Evolutionary conservation across 2,888 invertebrate species (phyloP), one percentile per base, ranked within the genome.

Genomic region (Eupelmus urozonus): DNA sequence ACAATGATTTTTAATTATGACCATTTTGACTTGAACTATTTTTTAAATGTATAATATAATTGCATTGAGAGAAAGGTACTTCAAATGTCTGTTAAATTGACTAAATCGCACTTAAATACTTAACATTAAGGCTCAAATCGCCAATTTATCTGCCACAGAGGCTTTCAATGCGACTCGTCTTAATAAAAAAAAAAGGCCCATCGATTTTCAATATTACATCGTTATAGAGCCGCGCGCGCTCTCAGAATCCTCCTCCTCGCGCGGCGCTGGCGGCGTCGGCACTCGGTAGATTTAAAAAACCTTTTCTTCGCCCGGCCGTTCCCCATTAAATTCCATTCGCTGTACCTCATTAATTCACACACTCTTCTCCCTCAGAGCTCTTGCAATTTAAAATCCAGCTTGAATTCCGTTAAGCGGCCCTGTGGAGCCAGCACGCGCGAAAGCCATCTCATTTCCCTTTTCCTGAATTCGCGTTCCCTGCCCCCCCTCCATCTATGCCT

Each of bases 121-220:
- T 45, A 45, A 45, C 16, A 13, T 45, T 16, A 7, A 45, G 2
- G 2, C 9, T 45, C 45, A 34, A 34, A 69, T 69, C 57, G n/a
- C 53, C 55, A 69, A 69, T 42, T 69, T 16, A 57, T 42, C 55
- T 25, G 0, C 55, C 42, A n/a, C n/a, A 18, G 25, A 55, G 11
- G 40, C n/a, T 40, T 53, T n/a, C 29, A 16, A 49, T 18, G 20
- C 62, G 13, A 16, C 18, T 62, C 18, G 20, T 53, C 13, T 13
- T 27, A 42, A 11, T 40, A 20, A 20, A 20, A 20, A 34, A 29
- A 27, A 59, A 45, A 23, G 7, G 11, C 23, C 23, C 29, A 55
- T 73, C 25, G 53, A 55, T 73, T 73, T 73, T 65, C 73, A 73
- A 73, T 65, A 55, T 45, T 9, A 34, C 72, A 40, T 70, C 70